Evolutionary conservation across 2,113 vertebrate species (phyloP), one percentile per base, ranked within the genome.

Genomic region (Alaudala cheleensis): DNA sequence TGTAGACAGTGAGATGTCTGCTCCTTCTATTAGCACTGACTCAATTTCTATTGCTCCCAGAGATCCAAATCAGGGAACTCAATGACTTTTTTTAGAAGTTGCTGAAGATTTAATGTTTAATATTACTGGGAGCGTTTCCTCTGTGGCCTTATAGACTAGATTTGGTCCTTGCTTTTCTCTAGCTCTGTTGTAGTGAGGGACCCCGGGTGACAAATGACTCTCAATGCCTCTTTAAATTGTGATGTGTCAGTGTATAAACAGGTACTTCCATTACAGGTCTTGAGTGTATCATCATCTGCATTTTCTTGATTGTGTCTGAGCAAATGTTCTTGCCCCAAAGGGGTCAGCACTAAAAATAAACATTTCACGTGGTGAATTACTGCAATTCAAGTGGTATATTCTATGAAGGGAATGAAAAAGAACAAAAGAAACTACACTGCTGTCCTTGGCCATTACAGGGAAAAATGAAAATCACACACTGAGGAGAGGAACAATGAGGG

Each of bases 251-350:
- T 25, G n/a, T 67, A 71, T 79, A 61, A 88, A 81, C 54, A 84
- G 57, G 58, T 92, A 54, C 66, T 83, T 93, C 66, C 74, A 45
- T 60, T 83, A 84, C 9, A 17, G 45, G 31, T 58, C 79, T 91
- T 76, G 47, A 71, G 58, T 57, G 54, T 66, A 65, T 42, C 60
- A 49, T 88, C 47, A 39, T 39, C 50, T 77, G 29, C 1, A 3
- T 86, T 95, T 88, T 85, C 70, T 90, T 96, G 82, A 86, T 80
- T 93, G 78, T 83, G 44, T 33, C 80, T 79, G 80, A 81, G 50
- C 17, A 86, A 96, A 83, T 67, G 57, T 47, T 92, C 40, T 60
- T 73, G 37, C 60, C 58, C 73, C 67, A 45, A 33, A 93, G 37
- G 62, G 47, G 51, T 89, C 56, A 83, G 40, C 57, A 40, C 54